Percentiles rank a stretch among this genome's conserved stretches.
Evolutionary conservation across 2,797 vertebrate genomes (phyloP).

Genomic region (Pristis pectinata): DNA sequence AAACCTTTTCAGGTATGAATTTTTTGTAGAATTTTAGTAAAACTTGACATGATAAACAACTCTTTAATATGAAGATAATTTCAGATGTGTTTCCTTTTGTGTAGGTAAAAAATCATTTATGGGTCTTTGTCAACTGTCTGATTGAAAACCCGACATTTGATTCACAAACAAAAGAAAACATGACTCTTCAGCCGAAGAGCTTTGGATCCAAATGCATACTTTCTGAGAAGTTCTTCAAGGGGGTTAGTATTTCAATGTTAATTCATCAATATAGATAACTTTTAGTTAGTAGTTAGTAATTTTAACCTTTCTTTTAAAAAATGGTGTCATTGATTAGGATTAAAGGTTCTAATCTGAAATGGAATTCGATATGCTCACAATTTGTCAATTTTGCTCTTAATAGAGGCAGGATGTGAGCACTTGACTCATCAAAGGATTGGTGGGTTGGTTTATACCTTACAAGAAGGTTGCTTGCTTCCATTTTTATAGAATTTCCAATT

Average conservation of each 20-base stretch:
- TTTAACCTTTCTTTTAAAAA: not conserved
- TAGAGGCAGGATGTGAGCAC: not conserved
- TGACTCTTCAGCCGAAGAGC: slow-evolving; percentile 82
- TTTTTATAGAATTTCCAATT: not conserved
- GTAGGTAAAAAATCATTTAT: slow-evolving; percentile 89
- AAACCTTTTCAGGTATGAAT: slow-evolving; percentile 80
- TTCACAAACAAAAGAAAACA: slow-evolving; percentile 87
- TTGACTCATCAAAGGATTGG: not conserved
- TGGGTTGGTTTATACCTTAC: not conserved
- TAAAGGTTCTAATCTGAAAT: not conserved
- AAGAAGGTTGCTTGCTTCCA: not conserved
- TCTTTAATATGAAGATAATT: not conserved
- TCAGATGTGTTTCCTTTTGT: slow-evolving; percentile 41
- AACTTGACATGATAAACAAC: not conserved
- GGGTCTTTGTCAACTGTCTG: slow-evolving; percentile 84
- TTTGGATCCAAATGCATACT: slow-evolving; percentile 82
- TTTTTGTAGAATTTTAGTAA: not conserved
- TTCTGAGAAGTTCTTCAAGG: slow-evolving; percentile 90
- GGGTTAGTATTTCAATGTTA: slow-evolving; percentile 63
- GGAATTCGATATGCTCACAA: not conserved
- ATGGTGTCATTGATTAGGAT: not conserved
- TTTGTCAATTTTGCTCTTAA: not conserved
- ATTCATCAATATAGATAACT: not conserved
- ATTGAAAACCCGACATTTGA: slow-evolving; percentile 85
- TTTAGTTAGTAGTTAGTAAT: not conserved